Evolutionary conservation across 2,797 vertebrate genomes (phyloP), one percentile per base, ranked within the genome.

Genomic region (Rhinatrema bivittatum): DNA sequence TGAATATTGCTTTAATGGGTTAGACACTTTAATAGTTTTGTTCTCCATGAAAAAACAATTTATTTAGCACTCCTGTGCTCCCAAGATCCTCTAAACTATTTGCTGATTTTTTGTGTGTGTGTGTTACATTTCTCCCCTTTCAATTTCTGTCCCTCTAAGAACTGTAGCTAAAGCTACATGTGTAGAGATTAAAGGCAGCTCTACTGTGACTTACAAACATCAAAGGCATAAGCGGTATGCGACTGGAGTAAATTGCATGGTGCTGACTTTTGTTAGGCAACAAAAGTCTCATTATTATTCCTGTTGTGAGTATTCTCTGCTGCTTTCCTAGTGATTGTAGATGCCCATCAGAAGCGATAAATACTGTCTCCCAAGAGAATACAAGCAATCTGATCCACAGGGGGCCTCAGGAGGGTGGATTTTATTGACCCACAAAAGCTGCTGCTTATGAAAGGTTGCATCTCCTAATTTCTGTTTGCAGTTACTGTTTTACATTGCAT

Each of bases 251-350:
- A 84, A 78, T 56, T 67, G 33, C 46, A 46, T 25, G 16, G 37
- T 55, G 40, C 31, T 23, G 47, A 24, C 36, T 68, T 56, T 65
- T 63, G 36, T 60, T 55, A 34, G 50, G 44, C 44, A 65, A 44
- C 42, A 65, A 75, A 81, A 70, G 25, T 43, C 65, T 72, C 55
- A 70, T 80, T 82, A 73, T 65, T 39, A 54, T 80, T 80, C 62
- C 48, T 70, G 6, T 48, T 44, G 35, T 33, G 52, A 67, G 39
- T 48, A 42, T 41, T 64, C 42, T 51, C 51, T 53, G 55, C 28
- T 6, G 2, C 46, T 59, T 63, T 56, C 60, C 56, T 50, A 53
- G 59, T 59, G 58, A 61, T 63, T 48, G 32, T 56, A 79, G 74
- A 70, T 74, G 65, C 49, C 72, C 62, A 73, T 71, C 68, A 70